Evolutionary conservation across 2,888 invertebrate genomes (phyloP), one percentile per base, ranked within the genome.

Genomic region (Parnassius apollo): DNA sequence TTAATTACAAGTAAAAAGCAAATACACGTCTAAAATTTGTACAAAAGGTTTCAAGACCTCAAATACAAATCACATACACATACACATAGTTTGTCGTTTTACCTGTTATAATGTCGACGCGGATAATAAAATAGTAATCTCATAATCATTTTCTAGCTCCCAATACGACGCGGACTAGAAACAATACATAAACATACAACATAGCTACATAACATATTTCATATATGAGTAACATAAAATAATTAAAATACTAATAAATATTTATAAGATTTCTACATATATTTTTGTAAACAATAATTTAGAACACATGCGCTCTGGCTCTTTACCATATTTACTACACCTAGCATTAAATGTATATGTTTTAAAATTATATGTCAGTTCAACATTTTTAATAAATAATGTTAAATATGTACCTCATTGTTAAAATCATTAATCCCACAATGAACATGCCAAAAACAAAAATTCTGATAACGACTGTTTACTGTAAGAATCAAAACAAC

Each of bases 81-180:
- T 62, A 57, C 65, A 54, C 66, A 59, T 64, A 65, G 62, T 67
- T 65, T 68, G 62, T 65, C 53, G 57, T 67, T 66, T 75, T 76
- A 76, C 76, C 76, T 76, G 66, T 73, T 72, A 72, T 64, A 75
- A 70, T 69, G 75, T 67, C 58, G 74, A 72, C 62, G 72, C 66
- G 64, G 71, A 74, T 71, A 75, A 71, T 72, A 75, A 72, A 70
- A 73, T 65, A 69, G 72, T 73, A 73, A 76, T 73, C 68, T 75
- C 73, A 75, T 69, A 76, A 68, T 75, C 71, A 75, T 75, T 74
- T 65, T 73, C 75, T 75, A 75, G 68, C 68, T 75, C 73, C 73
- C 75, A 72, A 73, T 70, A 71, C 69, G 70, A 73, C 72, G 76
- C 76, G 63, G 73, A 75, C 76, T 75, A 75, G 69, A 70, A 73